phyloP scores from a whole-genome alignment of 2,888 invertebrate genomes.

The Apamea anceps region DNA sequence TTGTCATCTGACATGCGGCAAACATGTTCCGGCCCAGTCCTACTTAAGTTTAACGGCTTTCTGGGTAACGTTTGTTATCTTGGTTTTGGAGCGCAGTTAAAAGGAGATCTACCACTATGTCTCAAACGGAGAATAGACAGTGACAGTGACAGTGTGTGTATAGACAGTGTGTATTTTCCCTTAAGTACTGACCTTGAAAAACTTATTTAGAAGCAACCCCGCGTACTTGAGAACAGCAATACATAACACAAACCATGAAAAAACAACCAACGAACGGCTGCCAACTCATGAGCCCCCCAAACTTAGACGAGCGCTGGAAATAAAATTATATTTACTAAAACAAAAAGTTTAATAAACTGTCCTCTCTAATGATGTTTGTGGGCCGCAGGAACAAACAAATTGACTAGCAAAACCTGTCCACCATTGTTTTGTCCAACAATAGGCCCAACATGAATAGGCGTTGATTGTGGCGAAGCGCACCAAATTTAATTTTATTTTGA shows the following conservation, averaged over 20 bases:
- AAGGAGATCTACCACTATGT: too few relatives aligned
- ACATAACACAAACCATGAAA: not conserved
- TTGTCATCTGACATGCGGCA: too few relatives aligned
- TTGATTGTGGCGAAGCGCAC: conserved; percentile 72
- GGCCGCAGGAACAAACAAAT: conserved; percentile 69
- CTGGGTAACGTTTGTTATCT: too few relatives aligned
- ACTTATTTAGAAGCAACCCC: not conserved
- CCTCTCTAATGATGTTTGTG: conserved; percentile 67
- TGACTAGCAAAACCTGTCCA: conserved; percentile 69
- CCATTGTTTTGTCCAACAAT: conserved; percentile 72
- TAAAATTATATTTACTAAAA: conserved; percentile 46
- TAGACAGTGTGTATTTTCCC: too few relatives aligned
- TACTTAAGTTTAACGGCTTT: too few relatives aligned
- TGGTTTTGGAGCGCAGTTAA: too few relatives aligned
- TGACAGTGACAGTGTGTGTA: too few relatives aligned
- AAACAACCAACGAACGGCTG: not conserved
- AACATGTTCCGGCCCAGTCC: too few relatives aligned
- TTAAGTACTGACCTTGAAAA: not conserved
- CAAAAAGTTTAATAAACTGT: conserved; percentile 57
- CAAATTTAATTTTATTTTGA: conserved; percentile 70
- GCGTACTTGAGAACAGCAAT: not conserved
- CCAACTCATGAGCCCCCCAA: conserved; percentile 3
- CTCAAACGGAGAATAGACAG: too few relatives aligned
- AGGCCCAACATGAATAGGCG: conserved; percentile 70
- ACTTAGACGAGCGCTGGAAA: conserved; percentile 18